These are phyloP conservation scores for Petrocephalus microphthalmus DNA, from an alignment of 2,113 vertebrate genomes.

Conservation along the genomic window DNA sequence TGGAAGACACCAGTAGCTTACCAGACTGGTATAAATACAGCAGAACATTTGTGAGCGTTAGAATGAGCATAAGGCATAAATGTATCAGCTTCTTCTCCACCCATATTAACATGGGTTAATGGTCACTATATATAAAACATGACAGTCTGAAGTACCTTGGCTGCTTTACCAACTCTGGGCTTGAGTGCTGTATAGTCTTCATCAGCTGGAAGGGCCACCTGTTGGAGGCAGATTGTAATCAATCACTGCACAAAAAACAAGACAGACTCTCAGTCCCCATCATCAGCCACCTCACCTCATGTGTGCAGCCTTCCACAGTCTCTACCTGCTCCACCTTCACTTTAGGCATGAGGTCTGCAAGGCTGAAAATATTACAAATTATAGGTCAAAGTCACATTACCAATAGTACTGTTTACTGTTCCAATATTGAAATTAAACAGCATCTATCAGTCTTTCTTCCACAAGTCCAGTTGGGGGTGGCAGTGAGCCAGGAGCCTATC, in stretches of 20 bases:
- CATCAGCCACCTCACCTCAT: conserved; percentile 71
- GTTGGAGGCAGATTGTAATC: background rate
- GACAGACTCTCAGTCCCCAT: background rate
- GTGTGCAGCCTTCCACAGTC: conserved; percentile 88
- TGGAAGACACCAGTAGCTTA: background rate
- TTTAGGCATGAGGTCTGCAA: conserved; percentile 88
- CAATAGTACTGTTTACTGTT: background rate
- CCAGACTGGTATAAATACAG: background rate
- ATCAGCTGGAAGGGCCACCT: conserved; percentile 84
- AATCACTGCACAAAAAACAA: background rate
- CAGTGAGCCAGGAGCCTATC: background rate
- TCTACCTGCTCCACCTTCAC: conserved; percentile 89
- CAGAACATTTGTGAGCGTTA: background rate
- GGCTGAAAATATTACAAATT: conserved; percentile 50
- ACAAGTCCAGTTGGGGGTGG: background rate
- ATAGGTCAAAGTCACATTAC: background rate
- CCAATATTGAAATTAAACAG: background rate
- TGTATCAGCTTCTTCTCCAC: background rate
- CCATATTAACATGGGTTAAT: background rate
- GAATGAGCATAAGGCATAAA: background rate
- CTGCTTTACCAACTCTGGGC: conserved; percentile 84
- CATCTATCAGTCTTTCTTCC: background rate
- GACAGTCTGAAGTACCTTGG: conserved; percentile 71
- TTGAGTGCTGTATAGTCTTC: conserved; percentile 79
- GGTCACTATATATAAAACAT: background rate